A percentile compares a stretch with the other conserved stretches of the same genome.
Evolutionary conservation across 2,113 vertebrate genomes (phyloP).

Genomic region (Centropristis striata): DNA sequence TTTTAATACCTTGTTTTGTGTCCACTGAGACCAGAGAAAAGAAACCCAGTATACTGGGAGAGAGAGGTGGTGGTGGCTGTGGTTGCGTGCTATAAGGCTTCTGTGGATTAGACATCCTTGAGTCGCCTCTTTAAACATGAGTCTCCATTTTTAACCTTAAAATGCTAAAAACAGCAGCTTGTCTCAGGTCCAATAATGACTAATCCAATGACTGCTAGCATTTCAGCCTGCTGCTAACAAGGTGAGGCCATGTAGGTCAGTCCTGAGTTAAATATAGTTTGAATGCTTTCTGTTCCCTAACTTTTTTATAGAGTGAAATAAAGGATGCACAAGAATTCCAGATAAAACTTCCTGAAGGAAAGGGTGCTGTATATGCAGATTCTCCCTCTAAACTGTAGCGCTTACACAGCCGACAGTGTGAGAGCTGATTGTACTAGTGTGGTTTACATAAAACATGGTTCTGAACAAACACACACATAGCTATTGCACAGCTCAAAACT

Average conservation of each 20-base stretch:
- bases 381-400: conserved; percentile 22
- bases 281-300: conserved; percentile 12
- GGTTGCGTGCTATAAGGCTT: conserved; percentile 45
- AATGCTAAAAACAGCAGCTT: conserved; percentile 75
- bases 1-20: conserved; percentile 39
- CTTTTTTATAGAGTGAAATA: conserved; percentile 34
- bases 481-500: conserved; percentile 58
- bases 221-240: conserved; percentile 63
- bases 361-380: conserved; percentile 43
- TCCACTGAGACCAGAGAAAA: conserved; percentile 40
- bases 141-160: conserved; percentile 75
- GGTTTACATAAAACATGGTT: conserved; percentile 64
- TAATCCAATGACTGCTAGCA: conserved; percentile 74
- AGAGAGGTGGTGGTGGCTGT: conserved; percentile 15
- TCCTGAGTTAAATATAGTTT: conserved; percentile 39
- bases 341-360: conserved; percentile 45
- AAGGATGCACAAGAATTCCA: conserved; percentile 8
- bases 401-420: conserved; percentile 32
- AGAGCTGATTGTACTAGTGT: conserved; percentile 42
- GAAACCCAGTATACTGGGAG: conserved; percentile 35
- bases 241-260: conserved; percentile 58
- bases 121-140: conserved; percentile 67
- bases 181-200: conserved; percentile 71
- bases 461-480: conserved; percentile 55
- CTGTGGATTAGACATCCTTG: conserved; percentile 71